These are phyloP conservation scores for Ceratina japonica DNA, from an alignment of 1,140 invertebrate genomes.

Conservation along the genomic window DNA sequence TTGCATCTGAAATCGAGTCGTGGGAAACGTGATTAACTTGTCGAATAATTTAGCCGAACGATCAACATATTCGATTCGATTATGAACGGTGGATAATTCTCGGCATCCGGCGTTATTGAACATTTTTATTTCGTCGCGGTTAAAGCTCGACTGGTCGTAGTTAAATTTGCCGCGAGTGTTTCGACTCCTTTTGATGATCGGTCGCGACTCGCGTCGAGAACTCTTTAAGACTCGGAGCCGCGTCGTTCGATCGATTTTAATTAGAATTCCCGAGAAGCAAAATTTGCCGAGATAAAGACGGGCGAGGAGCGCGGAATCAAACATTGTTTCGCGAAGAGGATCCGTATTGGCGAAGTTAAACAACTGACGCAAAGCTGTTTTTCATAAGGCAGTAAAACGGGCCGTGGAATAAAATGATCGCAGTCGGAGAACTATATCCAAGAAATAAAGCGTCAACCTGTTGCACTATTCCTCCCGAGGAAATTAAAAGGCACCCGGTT, in stretches of 20 bases:
- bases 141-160: not conserved
- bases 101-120: too few species aligned
- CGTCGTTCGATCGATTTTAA: constrained; percentile 23
- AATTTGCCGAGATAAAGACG: not conserved
- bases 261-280: not conserved
- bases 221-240: not conserved
- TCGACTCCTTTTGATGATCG: not conserved
- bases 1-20: too few species aligned
- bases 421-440: too few species aligned
- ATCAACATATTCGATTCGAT: too few species aligned
- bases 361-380: not conserved
- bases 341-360: not conserved
- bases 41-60: too few species aligned
- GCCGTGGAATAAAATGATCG: too few species aligned
- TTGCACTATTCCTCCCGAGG: constrained; percentile 2
- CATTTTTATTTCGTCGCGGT: not conserved
- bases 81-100: too few species aligned
- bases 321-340: not conserved
- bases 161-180: constrained; percentile 14
- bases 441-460: constrained; percentile 17
- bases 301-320: not conserved
- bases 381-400: too few species aligned
- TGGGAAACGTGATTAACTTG: too few species aligned
- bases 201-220: constrained; percentile 7
- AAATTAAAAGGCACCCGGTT: not conserved